Base-by-base conservation (phyloP, 2,888 invertebrate species). In the Pseudoips prasinana region DNA sequence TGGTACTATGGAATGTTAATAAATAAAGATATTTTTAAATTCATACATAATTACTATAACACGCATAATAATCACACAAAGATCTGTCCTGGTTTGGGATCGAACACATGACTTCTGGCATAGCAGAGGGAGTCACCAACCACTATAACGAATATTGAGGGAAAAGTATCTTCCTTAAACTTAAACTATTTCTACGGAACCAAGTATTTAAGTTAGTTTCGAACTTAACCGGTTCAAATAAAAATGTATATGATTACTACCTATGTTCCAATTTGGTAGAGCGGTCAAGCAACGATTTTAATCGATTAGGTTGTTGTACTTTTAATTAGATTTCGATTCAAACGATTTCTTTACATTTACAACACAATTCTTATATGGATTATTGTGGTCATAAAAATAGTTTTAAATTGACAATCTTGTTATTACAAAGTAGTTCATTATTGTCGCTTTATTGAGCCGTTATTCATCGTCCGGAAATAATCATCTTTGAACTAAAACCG, bases 191-290 rank as follows among this genome's bases (percentile, higher is more conserved):
- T 8, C 33, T 59, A 56, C 65, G 39, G 67, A 57, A 67, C 61
- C 49, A 30, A 19, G 23, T 25, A 8, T 23, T 26, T 25, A 11
- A 11, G 8, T 1, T 9, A 25, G 7, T 27, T 14, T 47, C 44
- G 19, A 40, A 6, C 49, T 48, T 50, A 45, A 46, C 42, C n/a
- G n/a, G n/a, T n/a, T n/a, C n/a, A 43, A 47, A 44, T 42, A 55
- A 63, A 60, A 62, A 61, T 48, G 44, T 54, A 56, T 52, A 42
- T 53, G 56, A 64, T 65, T 56, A 64, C 40, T 36, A 44, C 42
- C 42, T 64, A 72, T 66, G 74, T 72, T 73, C 71, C 70, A 73
- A 74, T 75, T 74, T 65, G 63, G 67, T 60, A 50, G 50, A 58
- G 60, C 20, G n/a, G 59, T 56, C 46, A 48, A 41, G 22, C 51